Base-by-base conservation (phyloP, 2,113 vertebrate genomes). In the Nesoenas mayeri region DNA sequence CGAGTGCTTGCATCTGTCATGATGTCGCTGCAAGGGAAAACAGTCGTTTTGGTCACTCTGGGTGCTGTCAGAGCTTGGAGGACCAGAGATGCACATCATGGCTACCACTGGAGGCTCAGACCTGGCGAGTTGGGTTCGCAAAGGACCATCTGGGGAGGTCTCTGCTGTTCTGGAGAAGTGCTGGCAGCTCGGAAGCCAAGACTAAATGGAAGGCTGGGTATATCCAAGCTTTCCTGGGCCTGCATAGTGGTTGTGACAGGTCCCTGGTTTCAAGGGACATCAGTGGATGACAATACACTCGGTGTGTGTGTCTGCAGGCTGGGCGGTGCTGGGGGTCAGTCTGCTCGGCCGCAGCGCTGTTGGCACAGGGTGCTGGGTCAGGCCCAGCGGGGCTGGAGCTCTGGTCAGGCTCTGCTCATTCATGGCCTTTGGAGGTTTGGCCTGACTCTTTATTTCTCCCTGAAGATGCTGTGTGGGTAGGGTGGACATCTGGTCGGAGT, bases 331-430 rank as follows among this genome's bases (percentile, higher is more conserved):
- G 44, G 48, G 18, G 26, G 11, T 48, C 13, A 6, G 9, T 47
- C 51, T 83, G 47, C 75, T 22, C 2, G 9, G 54, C 5, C 9
- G 62, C 16, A 16, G 0, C 0, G 7, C 25, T 3, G 3, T 51
- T 50, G 72, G 24, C 18, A 1, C 7, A 18, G 21, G 29, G 5
- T 2, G 1, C n/a, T 40, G 71, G 44, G 32, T 67, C 67, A 67
- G 62, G 36, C 28, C 32, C 17, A 18, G 48, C 53, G 60, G 85
- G 16, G 11, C 65, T 60, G 28, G 70, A 69, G 24, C 57, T 84
- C 1, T 3, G 25, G 13, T 8, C 47, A 51, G 40, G 13, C 11
- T 71, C 10, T 71, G 15, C 53, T 82, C 31, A 14, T 65, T 58
- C 25, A 1, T 71, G 48, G 31, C 18, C 71, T 74, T 75, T 3